Evolutionary conservation across 2,888 invertebrate genomes (phyloP), one percentile per base, ranked within the genome.

Genomic region (Uloborus plumipes): DNA sequence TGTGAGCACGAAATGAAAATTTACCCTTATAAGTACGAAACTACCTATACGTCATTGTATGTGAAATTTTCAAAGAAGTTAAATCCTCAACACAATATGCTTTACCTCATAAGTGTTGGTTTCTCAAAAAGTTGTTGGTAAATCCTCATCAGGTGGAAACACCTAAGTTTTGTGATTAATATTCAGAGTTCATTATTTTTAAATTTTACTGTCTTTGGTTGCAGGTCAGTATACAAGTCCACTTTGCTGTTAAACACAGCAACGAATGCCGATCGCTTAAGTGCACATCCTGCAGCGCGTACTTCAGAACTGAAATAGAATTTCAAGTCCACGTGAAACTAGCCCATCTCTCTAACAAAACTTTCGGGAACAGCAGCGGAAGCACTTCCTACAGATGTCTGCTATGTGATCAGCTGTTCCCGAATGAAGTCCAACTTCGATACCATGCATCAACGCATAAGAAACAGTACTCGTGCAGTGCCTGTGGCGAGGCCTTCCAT

Each of bases 241-340:
- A 98, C 88, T 94, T 97, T 87, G 94, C 95, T 2, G 94, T 95
- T 65, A 94, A 95, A 72, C 97, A 98, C 89, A 94, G 94, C 86
- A 94, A 94, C 86, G 96, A 96, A 88, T 94, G 92, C 86, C 94
- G 94, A 88, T 91, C 95, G 59, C 94, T 94, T 90, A 92, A 94
- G 67, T 98, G 97, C 88, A 94, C 94, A 62, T 93, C 94, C 0
- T 97, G 97, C 88, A 92, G 93, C 84, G 87, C 90, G 22, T 90
- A 92, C 14, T 92, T 91, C 88, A 89, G 91, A 20, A 91, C 92
- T 0, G 92, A 92, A 77, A 90, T 93, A 22, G 86, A 86, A 47
- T 86, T 86, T n/a, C 91, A 92, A n/a, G 90, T 92, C 1, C 95
- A 95, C 88, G 89, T 91, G n/a, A 83, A 83, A 22, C 55, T 83